Conservation (phyloP, 2,888 invertebrate species). For the Melanotus villosus region DNA sequence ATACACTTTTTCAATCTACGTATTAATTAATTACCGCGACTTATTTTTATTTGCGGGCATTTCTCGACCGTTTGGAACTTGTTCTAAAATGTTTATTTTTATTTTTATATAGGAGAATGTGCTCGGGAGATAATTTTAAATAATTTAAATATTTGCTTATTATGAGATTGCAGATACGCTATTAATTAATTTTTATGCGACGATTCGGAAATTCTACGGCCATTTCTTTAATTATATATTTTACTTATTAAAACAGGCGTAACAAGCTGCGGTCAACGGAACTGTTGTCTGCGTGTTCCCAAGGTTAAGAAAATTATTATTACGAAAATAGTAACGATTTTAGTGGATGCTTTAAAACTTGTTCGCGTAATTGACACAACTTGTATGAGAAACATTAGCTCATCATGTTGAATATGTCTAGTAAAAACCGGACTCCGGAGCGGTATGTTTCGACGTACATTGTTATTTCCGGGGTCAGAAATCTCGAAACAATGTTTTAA, state of each 20-base stretch:
- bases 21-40: constrained; percentile 50
- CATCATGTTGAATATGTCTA: constrained; percentile 17
- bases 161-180: constrained; percentile 6
- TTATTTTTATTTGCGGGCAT: constrained; percentile 11
- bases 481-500: constrained; percentile 32
- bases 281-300: constrained; percentile 13
- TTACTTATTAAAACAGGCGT: constrained; percentile 13
- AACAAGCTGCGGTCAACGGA: constrained; percentile 25
- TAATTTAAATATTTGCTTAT: constrained; percentile 12
- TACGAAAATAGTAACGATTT: constrained; percentile 15
- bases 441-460: constrained; percentile 22
- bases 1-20: constrained; percentile 54
- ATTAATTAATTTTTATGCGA: constrained; percentile 10
- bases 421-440: constrained; percentile 33
- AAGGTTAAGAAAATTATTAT: constrained; percentile 26
- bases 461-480: constrained; percentile 39
- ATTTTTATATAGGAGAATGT: not conserved
- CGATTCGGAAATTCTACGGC: constrained; percentile 6
- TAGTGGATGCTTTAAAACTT: constrained; percentile 18
- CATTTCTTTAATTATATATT: constrained; percentile 22
- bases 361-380: constrained; percentile 27
- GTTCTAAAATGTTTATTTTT: not conserved
- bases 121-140: not conserved
- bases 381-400: constrained; percentile 13
- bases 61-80: not conserved